Evolutionary conservation across 2,888 invertebrate genomes (phyloP).

Genomic region (Saturnia pavonia): DNA sequence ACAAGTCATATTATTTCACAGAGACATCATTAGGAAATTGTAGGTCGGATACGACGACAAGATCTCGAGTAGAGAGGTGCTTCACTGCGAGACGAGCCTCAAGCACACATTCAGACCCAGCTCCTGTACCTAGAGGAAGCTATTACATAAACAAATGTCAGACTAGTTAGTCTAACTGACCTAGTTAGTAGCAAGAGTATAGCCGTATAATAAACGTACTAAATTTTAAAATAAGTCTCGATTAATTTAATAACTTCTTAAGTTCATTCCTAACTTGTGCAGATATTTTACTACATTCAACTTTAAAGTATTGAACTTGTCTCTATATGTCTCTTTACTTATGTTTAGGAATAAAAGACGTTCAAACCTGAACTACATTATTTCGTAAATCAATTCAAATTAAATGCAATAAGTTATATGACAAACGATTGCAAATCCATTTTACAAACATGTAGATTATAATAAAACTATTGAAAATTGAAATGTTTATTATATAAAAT

Average conservation of each 20-base stretch:
- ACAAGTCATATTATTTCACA: constrained; percentile 16
- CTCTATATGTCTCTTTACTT: neutral
- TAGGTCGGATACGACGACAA: constrained; percentile 14
- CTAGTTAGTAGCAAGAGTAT: neutral
- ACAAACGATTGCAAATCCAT: neutral
- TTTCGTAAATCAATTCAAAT: neutral
- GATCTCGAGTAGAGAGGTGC: constrained; percentile 15
- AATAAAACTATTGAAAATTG: too few species aligned
- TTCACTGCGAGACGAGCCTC: constrained; percentile 17
- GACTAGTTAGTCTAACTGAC: neutral
- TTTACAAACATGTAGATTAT: neutral
- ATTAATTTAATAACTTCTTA: neutral
- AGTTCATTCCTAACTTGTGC: neutral
- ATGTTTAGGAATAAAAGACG: neutral
- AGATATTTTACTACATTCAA: too few species aligned
- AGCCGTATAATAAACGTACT: neutral
- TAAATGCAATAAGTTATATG: neutral
- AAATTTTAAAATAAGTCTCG: neutral
- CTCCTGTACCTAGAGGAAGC: constrained; percentile 6
- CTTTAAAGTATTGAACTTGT: neutral
- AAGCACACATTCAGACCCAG: constrained; percentile 21
- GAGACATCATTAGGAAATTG: constrained; percentile 32
- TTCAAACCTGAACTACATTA: neutral
- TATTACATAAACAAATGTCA: neutral
- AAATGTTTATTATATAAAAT: too few species aligned